Evolutionary conservation across 2,888 invertebrate genomes (phyloP).

Genomic region (Sisyra nigra): DNA sequence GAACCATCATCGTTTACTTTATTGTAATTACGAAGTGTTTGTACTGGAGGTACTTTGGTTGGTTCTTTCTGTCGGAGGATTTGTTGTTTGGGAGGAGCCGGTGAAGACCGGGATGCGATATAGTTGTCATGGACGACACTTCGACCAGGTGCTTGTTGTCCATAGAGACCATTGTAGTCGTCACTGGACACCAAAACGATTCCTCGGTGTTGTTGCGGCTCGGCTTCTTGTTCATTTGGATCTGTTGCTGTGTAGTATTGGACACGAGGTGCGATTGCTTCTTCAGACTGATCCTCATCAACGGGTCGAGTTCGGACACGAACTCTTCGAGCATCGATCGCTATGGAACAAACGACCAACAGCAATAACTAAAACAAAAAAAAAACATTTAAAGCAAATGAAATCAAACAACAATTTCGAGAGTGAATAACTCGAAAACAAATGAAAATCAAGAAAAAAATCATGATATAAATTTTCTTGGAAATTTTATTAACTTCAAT

Average conservation of each 20-base stretch:
- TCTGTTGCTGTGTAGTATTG: conserved; percentile 30
- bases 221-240: conserved; percentile 28
- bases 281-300: conserved; percentile 26
- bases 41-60: conserved; percentile 55
- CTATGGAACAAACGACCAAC: not conserved
- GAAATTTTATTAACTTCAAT: too few species aligned
- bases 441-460: too few species aligned
- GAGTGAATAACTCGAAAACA: too few species aligned
- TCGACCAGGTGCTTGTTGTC: conserved; percentile 22
- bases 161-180: conserved; percentile 30
- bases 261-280: conserved; percentile 32
- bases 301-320: conserved; percentile 30
- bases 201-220: conserved; percentile 18
- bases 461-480: too few species aligned
- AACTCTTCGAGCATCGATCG: conserved; percentile 28
- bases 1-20: conserved; percentile 71
- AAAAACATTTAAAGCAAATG: not conserved
- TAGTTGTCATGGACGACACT: conserved; percentile 21
- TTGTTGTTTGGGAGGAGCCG: conserved; percentile 2
- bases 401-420: too few species aligned
- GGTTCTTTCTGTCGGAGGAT: conserved; percentile 35
- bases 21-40: conserved; percentile 70
- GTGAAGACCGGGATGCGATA: conserved; percentile 16
- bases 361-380: conserved; percentile 2
- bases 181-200: conserved; percentile 27